Conservation (phyloP, 1,140 invertebrate species). For the Sesamia nonagrioides region DNA sequence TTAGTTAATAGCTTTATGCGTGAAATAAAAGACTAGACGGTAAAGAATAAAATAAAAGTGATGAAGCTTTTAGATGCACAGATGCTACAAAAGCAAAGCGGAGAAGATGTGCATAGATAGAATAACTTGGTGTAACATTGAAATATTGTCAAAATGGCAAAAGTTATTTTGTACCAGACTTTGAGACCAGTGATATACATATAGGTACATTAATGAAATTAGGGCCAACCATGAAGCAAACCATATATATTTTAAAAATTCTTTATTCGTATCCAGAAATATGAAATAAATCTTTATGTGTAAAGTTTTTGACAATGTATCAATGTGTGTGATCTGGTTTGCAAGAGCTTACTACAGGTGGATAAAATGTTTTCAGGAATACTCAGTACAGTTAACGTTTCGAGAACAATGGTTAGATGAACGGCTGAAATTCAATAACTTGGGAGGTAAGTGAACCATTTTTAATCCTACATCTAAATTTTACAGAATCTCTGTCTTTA, state of each 20-base stretch:
- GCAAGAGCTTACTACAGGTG: constrained; percentile 10
- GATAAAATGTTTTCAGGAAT: constrained; percentile 91
- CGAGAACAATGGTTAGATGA: constrained; percentile 98
- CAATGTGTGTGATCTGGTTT: constrained; percentile 11
- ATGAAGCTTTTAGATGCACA: constrained; percentile 48
- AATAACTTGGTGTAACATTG: constrained; percentile 16
- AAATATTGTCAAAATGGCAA: constrained; percentile 47
- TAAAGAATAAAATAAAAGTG: constrained; percentile 20
- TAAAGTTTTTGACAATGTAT: constrained; percentile 36
- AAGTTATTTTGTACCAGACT: background rate
- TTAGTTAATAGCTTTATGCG: constrained; percentile 47
- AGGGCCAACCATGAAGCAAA: background rate
- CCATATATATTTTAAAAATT: background rate
- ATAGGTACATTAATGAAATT: constrained; percentile 8
- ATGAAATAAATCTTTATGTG: background rate
- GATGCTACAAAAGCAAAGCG: constrained; percentile 36
- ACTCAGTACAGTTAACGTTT: constrained; percentile 98
- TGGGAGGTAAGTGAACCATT: constrained; percentile 89
- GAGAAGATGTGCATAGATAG: constrained; percentile 36
- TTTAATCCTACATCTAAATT: too few species aligned
- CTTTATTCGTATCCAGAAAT: background rate
- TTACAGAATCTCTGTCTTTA: too few species aligned
- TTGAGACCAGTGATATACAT: background rate
- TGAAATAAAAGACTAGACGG: constrained; percentile 42
- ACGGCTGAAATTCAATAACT: constrained; percentile 96